Percentiles rank a stretch among this genome's conserved stretches.
phyloP scores from a whole-genome alignment of 2,113 vertebrate genomes.

The Gadus chalcogrammus region DNA sequence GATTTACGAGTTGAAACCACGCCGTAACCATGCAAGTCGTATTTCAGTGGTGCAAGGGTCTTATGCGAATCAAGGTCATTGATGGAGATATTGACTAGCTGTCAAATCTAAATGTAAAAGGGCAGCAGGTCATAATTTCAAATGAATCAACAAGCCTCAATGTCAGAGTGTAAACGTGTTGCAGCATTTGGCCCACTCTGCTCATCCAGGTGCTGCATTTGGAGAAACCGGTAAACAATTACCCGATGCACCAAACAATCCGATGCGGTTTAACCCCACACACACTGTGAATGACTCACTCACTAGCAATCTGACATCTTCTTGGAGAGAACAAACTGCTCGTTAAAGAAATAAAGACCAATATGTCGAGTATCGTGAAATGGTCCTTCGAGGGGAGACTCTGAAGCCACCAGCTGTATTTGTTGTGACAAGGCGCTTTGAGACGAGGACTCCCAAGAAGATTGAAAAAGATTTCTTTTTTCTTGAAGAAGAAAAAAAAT shows the following conservation, averaged over 20 bases:
- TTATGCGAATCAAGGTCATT: constrained; percentile 31
- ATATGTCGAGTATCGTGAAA: no score
- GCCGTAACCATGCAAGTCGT: constrained; percentile 28
- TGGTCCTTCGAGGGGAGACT: no score
- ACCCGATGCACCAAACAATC: no score
- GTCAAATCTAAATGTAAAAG: constrained; percentile 54
- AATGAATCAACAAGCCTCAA: constrained; percentile 51
- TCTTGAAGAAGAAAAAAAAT: constrained; percentile 23
- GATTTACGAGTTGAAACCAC: constrained; percentile 45
- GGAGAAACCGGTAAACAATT: background rate
- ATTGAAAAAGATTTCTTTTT: constrained; percentile 40
- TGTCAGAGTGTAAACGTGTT: constrained; percentile 24
- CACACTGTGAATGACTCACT: no score
- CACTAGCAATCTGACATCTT: no score
- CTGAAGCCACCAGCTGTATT: no score
- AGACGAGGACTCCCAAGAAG: background rate
- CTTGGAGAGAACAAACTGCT: no score
- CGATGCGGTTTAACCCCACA: no score
- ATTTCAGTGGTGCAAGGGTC: constrained; percentile 36
- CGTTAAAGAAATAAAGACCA: no score
- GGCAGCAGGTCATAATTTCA: constrained; percentile 39
- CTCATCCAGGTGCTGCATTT: constrained; percentile 3
- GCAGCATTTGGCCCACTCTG: constrained; percentile 19
- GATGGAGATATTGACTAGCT: constrained; percentile 54
- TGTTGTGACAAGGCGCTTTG: no score